Percentiles rank a stretch among this genome's conserved stretches.
phyloP scores from a whole-genome alignment of 2,888 invertebrate species.

The Drosophila gaucha region DNA sequence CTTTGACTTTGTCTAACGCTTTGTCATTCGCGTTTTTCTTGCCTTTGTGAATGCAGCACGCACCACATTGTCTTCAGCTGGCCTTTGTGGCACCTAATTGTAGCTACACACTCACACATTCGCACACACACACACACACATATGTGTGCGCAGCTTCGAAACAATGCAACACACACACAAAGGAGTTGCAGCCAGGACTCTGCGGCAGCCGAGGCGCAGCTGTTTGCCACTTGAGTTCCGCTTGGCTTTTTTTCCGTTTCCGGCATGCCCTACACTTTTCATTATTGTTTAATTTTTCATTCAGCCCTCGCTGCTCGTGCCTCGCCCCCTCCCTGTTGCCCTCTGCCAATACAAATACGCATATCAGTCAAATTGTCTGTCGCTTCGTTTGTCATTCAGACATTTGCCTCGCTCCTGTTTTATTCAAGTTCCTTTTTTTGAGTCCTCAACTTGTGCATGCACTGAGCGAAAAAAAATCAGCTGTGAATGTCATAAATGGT shows the following conservation, averaged over 20 bases:
- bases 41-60: constrained; percentile 21
- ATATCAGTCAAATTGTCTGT: constrained; percentile 49
- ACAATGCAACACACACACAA: constrained; percentile 31
- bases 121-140: constrained; percentile 1
- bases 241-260: constrained; percentile 24
- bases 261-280: constrained; percentile 22
- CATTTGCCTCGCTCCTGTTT: constrained; percentile 34
- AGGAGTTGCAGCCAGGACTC: constrained; percentile 3
- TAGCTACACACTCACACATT: constrained; percentile 1
- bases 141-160: constrained; percentile 7
- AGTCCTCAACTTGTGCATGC: constrained; percentile 3
- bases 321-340: background rate
- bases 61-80: constrained; percentile 22
- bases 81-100: constrained; percentile 29
- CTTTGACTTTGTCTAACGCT: constrained; percentile 25
- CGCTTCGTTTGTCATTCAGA: constrained; percentile 40
- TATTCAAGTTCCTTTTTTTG: background rate
- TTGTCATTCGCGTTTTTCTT: constrained; percentile 20
- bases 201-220: constrained; percentile 1
- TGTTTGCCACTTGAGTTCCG: constrained; percentile 36
- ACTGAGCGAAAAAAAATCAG: constrained; percentile 11
- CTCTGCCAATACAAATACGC: constrained; percentile 35
- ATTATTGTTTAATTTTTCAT: constrained; percentile 39
- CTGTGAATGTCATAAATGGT: background rate
- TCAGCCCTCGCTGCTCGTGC: no score